A percentile compares a stretch with the other conserved stretches of the same genome.
phyloP scores from a whole-genome alignment of 2,888 invertebrate genomes.

The Ctena decussata region DNA sequence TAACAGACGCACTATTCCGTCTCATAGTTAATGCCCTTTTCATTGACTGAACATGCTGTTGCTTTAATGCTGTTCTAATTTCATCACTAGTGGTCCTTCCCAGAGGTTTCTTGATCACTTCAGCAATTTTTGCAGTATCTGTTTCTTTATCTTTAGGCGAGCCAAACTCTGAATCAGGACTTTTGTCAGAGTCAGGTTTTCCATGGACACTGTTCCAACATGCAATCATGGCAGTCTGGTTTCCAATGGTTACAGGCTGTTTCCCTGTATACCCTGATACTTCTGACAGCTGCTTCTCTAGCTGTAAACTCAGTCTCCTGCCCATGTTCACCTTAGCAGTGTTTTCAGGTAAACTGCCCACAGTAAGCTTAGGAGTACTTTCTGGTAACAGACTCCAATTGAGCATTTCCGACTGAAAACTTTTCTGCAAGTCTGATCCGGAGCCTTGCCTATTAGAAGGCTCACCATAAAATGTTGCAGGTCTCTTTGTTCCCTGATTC shows the following conservation, averaged over 20 bases:
- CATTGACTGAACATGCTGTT: neutral
- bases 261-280: neutral
- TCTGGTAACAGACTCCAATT: neutral
- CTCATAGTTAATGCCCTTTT: neutral
- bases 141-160: neutral
- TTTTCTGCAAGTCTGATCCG: neutral
- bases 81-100: neutral
- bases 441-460: neutral
- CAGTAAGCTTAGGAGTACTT: too few relatives aligned
- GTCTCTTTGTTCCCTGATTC: neutral
- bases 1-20: neutral
- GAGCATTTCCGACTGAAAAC: neutral
- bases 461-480: neutral
- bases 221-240: conserved; percentile 52
- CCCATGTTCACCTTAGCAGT: too few relatives aligned
- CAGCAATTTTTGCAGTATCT: neutral
- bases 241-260: neutral
- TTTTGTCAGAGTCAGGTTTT: neutral
- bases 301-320: neutral
- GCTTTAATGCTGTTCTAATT: neutral
- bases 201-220: conserved; percentile 65
- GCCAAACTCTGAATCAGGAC: neutral
- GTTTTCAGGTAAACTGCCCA: too few relatives aligned
- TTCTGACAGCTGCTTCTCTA: neutral
- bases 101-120: neutral